Base-by-base conservation (phyloP, 1,140 invertebrate species). In the Cecropterus lyciades region DNA sequence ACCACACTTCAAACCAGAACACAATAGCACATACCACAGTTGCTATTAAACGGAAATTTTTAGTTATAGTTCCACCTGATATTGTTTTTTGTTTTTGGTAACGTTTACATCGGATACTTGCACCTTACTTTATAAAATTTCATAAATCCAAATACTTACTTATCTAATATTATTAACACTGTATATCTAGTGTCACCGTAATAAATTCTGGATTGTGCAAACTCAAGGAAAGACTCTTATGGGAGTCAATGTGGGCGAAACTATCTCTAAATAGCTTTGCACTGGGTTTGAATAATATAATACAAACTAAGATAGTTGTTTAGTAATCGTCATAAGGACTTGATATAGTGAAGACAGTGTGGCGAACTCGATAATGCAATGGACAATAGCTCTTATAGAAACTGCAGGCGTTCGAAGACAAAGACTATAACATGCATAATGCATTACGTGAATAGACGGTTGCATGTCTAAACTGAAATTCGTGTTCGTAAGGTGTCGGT, bases 341-440 rank as follows among this genome's bases (percentile, higher is more conserved):
- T 33, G 20, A 14, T 33, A 45, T 49, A 48, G 51, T 53, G 53
- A 55, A 30, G 27, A n/a, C n/a, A n/a, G 51, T 17, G 56, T 75
- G 67, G 63, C 40, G 46, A 70, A 71, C 37, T 51, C 42, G 65
- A 65, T 71, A 72, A 71, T 70, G 74, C 70, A 75, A 67, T 64
- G 74, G 72, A 82, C 78, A 84, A 84, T 84, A 66, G 67, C 53
- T 67, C 69, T 75, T n/a, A n/a, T 62, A 74, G 79, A 82, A 78
- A 81, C 69, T 64, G 72, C 72, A 63, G 60, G 20, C 6, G n/a
- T n/a, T n/a, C 53, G 11, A 53, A 40, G 52, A 65, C 52, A 65
- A 45, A 57, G 53, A 57, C 17, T n/a, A 24, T 45, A 57, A 15
- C 55, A 57, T 57, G 43, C 55, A 57, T 57, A 57, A 57, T 57